Evolutionary conservation across 2,888 invertebrate genomes (phyloP).

Genomic region (Junonia oenone): DNA sequence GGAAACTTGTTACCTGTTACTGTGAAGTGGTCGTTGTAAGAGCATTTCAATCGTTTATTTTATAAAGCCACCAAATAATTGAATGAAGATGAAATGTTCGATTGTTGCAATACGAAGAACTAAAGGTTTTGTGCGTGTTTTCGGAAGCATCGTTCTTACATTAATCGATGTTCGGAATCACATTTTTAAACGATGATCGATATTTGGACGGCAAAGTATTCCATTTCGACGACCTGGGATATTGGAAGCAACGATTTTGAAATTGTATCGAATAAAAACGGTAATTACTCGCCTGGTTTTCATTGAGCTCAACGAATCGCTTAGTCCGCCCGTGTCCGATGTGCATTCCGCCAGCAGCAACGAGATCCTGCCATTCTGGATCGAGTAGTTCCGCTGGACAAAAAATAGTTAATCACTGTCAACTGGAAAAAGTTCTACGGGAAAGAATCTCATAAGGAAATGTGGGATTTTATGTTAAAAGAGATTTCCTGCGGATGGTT

Average conservation of each 20-base stretch:
- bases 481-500: background rate
- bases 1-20: background rate
- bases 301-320: slow-evolving; percentile 55
- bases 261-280: background rate
- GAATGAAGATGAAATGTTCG: background rate
- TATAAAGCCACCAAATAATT: background rate
- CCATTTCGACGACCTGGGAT: background rate
- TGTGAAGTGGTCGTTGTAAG: background rate
- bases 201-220: background rate
- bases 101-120: background rate
- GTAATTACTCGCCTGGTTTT: slow-evolving; percentile 43
- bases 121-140: background rate
- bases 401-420: slow-evolving; percentile 2
- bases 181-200: background rate
- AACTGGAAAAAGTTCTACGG: background rate
- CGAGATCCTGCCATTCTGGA: slow-evolving; percentile 51
- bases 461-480: background rate
- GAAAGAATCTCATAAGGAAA: background rate
- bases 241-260: background rate
- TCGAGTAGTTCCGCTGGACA: slow-evolving; percentile 31
- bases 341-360: slow-evolving; percentile 49
- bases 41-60: background rate
- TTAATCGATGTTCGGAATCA: background rate
- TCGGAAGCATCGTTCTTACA: background rate
- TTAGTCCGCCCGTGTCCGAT: slow-evolving; percentile 55